A percentile compares a stretch with the other conserved stretches of the same genome.
Conservation (phyloP, 2,888 invertebrate genomes). For the Neoascia interrupta region DNA sequence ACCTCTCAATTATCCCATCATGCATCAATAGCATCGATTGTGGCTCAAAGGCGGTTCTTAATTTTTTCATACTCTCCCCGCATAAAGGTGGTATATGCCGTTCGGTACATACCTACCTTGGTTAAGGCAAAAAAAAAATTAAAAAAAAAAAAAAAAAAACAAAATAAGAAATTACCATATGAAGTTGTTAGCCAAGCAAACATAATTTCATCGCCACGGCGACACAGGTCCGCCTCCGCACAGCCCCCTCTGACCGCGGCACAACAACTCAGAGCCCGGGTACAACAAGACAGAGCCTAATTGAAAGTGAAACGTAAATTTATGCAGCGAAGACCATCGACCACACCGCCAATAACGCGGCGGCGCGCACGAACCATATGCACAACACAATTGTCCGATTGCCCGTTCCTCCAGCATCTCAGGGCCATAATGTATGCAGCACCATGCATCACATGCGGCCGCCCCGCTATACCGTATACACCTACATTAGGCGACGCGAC, state of each 20-base stretch:
- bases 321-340: conserved; percentile 65
- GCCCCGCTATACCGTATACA: conserved; percentile 24
- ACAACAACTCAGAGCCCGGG: conserved; percentile 40
- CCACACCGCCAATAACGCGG: conserved; percentile 24
- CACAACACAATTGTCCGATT: conserved; percentile 61
- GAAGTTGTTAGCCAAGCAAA: conserved; percentile 79
- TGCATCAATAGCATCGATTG: conserved; percentile 67
- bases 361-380: conserved; percentile 54
- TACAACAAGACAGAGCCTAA: conserved; percentile 68
- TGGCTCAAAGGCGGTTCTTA: conserved; percentile 66
- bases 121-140: too few relatives aligned
- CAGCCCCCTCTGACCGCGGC: conserved; percentile 19
- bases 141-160: too few relatives aligned
- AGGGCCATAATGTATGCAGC: conserved; percentile 62
- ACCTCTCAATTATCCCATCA: conserved; percentile 68
- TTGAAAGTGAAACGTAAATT: conserved; percentile 70
- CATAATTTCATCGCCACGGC: conserved; percentile 74
- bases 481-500: conserved; percentile 44
- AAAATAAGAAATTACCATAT: conserved; percentile 75
- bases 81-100: background rate
- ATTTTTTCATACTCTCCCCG: conserved; percentile 41
- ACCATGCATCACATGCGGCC: conserved; percentile 51
- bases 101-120: too few relatives aligned
- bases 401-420: conserved; percentile 27
- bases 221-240: conserved; percentile 62